Conservation (phyloP, 1,140 invertebrate genomes). For the Adoxophyes honmai region DNA sequence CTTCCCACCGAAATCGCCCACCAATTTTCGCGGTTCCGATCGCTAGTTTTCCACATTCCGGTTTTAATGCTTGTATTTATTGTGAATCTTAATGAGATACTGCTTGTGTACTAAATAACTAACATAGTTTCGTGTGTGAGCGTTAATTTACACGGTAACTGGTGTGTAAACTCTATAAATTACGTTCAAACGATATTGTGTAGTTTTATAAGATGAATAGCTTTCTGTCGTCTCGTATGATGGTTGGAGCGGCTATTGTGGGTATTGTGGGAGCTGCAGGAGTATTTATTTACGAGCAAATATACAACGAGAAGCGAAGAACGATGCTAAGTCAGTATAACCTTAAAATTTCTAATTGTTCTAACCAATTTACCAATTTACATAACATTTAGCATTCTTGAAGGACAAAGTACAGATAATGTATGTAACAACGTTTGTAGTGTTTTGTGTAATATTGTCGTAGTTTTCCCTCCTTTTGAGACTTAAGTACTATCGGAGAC, state of each 20-base stretch:
- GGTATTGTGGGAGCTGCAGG: constrained; percentile 81
- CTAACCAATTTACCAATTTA: constrained; percentile 13
- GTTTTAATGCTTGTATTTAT: not conserved
- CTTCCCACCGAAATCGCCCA: not conserved
- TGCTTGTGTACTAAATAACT: not conserved
- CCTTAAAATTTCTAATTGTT: not conserved
- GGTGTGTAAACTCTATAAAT: not conserved
- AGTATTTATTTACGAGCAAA: constrained; percentile 80
- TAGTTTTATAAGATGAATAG: constrained; percentile 27
- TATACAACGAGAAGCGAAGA: constrained; percentile 78
- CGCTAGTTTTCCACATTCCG: not conserved
- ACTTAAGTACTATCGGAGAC: too few relatives aligned
- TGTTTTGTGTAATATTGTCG: too few relatives aligned
- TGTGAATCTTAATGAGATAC: not conserved
- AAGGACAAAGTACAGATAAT: too few relatives aligned
- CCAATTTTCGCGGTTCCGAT: not conserved
- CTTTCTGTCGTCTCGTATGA: constrained; percentile 49
- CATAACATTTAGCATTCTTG: constrained; percentile 1
- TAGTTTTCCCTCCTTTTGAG: too few relatives aligned
- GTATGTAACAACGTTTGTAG: constrained; percentile 18
- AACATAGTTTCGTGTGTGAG: not conserved
- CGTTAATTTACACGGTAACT: not conserved
- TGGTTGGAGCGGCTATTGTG: constrained; percentile 78
- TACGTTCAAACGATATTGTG: not conserved
- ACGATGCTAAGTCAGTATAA: constrained; percentile 63